Evolutionary conservation across 2,888 invertebrate genomes (phyloP), one percentile per base, ranked within the genome.

Genomic region (Campaea margaritaria): DNA sequence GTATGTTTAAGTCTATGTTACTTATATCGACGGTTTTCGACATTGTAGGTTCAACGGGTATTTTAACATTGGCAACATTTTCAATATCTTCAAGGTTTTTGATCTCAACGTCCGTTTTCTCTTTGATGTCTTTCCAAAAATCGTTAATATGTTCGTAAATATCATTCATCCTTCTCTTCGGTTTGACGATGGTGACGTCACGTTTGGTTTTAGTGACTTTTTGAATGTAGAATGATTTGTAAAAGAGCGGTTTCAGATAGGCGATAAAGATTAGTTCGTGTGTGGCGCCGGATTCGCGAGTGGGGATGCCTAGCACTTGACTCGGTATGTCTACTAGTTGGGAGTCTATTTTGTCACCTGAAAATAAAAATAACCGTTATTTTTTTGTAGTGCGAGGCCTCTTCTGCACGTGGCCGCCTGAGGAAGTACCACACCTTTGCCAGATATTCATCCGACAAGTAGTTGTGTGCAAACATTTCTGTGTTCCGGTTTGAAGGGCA

Each of bases 191-290:
- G 7, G 50, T 61, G 2, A 59, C n/a, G 4, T 76, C 72, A 7
- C 85, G 61, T 53, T 81, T 86, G 0, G 36, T 1, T 49, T 72
- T 74, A 0, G 36, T 47, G 0, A 69, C 64, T 65, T 80, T 85
- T 49, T 68, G 69, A 0, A 95, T 77, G 68, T 93, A 95, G 68
- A 93, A 96, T 0, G 95, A 93, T 72, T 94, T 94, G 69, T 94
- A 96, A 0, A 96, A 81, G 0, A 96, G 88, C 0, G 96, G 95
- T 1, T 96, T 75, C 2, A 94, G 81, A 3, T 82, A 73, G 0
- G 95, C 95, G n/a, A 93, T 73, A 78, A 98, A 97, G 0, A 97
- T 88, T 0, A 97, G 79, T 72, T 97, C 97, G 69, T 93, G 91
- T 0, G 89, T 93, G 0, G 97, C 96, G 2, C 69, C 77, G 0